These are phyloP conservation scores for Micrasema minimum DNA, from an alignment of 1,140 invertebrate species.

Conservation along the genomic window DNA sequence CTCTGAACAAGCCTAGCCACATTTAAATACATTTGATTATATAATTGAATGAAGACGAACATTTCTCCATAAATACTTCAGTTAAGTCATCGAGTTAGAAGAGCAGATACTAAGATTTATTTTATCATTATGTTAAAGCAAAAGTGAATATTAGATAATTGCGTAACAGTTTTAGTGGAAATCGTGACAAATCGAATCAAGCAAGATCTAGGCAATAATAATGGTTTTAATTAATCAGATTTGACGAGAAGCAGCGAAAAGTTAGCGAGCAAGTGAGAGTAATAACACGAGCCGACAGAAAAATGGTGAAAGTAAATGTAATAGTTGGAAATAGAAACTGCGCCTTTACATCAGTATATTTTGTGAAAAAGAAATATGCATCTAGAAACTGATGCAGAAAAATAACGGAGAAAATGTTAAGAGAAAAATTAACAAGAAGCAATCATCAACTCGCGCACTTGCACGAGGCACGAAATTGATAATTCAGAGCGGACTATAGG, in stretches of 20 bases:
- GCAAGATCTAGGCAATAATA: slow-evolving; percentile 3
- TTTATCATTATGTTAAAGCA: too few relatives aligned
- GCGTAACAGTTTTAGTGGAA: slow-evolving; percentile 9
- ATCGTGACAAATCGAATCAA: slow-evolving; percentile 12
- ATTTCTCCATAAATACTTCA: too few relatives aligned
- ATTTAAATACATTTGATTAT: too few relatives aligned
- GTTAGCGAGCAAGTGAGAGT: slow-evolving; percentile 22
- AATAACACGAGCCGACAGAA: slow-evolving; percentile 19
- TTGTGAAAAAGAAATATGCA: slow-evolving; percentile 38
- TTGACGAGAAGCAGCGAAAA: slow-evolving; percentile 11
- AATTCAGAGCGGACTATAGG: too few relatives aligned
- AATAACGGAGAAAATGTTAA: slow-evolving; percentile 25
- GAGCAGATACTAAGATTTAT: too few relatives aligned
- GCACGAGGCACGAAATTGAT: too few relatives aligned
- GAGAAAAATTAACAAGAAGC: slow-evolving; percentile 14
- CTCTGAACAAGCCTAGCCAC: too few relatives aligned
- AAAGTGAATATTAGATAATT: too few relatives aligned
- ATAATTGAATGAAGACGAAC: too few relatives aligned
- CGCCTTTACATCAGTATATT: slow-evolving; percentile 25
- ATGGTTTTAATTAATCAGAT: slow-evolving; percentile 16
- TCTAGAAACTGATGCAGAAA: slow-evolving; percentile 24
- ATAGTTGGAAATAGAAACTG: slow-evolving; percentile 31
- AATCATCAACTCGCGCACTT: not conserved
- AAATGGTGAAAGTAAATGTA: slow-evolving; percentile 36
- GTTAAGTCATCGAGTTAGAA: too few relatives aligned